Evolutionary conservation across 92 coral and sea anemone genomes (phyloP).

Genomic region (Phymanthus crucifer): DNA sequence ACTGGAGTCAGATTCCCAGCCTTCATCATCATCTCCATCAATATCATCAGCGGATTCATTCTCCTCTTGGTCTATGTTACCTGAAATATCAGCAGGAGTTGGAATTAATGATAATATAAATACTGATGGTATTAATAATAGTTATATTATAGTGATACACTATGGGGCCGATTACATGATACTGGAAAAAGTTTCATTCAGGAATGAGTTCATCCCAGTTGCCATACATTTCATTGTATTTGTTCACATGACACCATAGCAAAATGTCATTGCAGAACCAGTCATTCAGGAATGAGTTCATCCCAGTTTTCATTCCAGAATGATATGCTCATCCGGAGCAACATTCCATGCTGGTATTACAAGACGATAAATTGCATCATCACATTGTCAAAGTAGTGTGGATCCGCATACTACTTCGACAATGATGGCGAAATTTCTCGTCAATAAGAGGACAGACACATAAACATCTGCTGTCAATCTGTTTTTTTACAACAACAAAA

Average conservation of each 20-base stretch:
- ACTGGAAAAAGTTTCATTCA: conserved; percentile 34
- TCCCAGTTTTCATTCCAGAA: too few species aligned
- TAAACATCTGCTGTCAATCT: too few species aligned
- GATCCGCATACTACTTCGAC: too few species aligned
- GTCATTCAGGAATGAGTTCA: conserved; percentile 27
- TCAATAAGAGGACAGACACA: too few species aligned
- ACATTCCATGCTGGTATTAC: too few species aligned
- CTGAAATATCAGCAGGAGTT: neutral
- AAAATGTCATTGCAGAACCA: conserved; percentile 28
- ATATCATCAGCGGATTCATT: neutral
- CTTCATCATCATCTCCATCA: conserved; percentile 24
- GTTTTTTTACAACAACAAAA: too few species aligned
- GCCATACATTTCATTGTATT: conserved; percentile 15
- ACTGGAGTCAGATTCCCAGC: conserved; percentile 44
- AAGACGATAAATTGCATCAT: too few species aligned
- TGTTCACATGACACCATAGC: conserved; percentile 34
- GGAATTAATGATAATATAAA: too few species aligned
- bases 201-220: conserved; percentile 38
- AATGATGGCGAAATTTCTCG: too few species aligned
- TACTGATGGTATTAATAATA: too few species aligned
- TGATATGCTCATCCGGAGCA: conserved; percentile 27
- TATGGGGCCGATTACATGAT: conserved; percentile 44
- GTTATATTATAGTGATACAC: too few species aligned
- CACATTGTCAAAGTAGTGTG: too few species aligned
- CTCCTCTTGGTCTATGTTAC: neutral